Base-by-base conservation (phyloP, 2,888 invertebrate species). In the Auanema freiburgensis region DNA sequence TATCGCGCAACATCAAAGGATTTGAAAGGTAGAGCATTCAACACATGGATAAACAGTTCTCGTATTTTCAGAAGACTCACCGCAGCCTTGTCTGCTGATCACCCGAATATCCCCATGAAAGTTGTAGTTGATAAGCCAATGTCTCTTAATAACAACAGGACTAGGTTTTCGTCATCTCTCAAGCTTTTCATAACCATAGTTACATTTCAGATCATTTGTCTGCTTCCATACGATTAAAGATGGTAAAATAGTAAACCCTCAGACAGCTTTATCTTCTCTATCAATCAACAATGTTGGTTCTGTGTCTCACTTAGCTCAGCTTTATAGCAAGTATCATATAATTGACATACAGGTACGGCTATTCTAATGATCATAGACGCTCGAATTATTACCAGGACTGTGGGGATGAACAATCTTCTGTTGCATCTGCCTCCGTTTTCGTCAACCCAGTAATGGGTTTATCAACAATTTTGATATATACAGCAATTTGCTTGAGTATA, bases 251-350 rank as follows among this genome's bases (percentile, higher is more conserved):
- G 33, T 33, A 33, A 33, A 8, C 33, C 33, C 33, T 33, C 3
- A 33, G 3, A 33, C 33, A 8, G 33, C 33, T 33, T 33, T 33
- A 33, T 33, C 33, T 33, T 33, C 33, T 33, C 33, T 33, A 5
- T 33, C 33, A 5, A 33, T 33, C 3, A 33, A 3, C 33, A 33
- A 33, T 33, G 33, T 21, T 24, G 42, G 43, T 41, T 46, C 21
- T 25, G 16, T 52, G 24, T 6, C n/a, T 12, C 18, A 18, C 8
- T 33, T 55, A 41, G 44, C 49, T 52, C 33, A 60, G 40, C 18
- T 60, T 10, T 60, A 60, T 23, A 42, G 55, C 44, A 54, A 54
- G 14, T 60, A 54, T 46, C 43, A 55, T n/a, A 42, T 60, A 3
- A 41, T 60, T 1, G 60, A 60, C 40, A 60, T 60, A 41, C 11